Percentiles rank a stretch among this genome's conserved stretches.
Conservation (phyloP, 2,113 vertebrate genomes). For the Tichodroma muraria region DNA sequence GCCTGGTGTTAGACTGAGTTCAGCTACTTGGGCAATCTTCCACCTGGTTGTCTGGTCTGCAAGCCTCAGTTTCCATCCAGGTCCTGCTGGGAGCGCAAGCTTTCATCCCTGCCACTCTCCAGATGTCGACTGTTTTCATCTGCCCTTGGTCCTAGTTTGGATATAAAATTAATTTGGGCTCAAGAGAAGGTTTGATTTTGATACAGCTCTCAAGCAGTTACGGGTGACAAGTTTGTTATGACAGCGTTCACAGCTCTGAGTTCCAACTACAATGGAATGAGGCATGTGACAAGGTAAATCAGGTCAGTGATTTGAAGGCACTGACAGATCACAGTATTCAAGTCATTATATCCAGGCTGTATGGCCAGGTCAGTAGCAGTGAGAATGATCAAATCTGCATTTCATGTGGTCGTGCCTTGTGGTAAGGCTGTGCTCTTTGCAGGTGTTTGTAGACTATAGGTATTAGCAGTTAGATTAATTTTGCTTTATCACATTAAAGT, state of each 20-base stretch:
- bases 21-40: neutral
- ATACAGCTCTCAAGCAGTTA: neutral
- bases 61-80: neutral
- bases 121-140: neutral
- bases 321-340: neutral
- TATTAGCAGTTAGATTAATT: neutral
- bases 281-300: constrained; percentile 10
- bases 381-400: neutral
- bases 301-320: neutral
- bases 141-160: neutral
- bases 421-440: neutral
- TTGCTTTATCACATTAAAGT: neutral
- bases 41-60: neutral
- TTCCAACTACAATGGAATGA: neutral
- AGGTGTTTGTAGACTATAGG: neutral
- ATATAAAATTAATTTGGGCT: neutral
- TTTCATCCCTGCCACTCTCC: neutral
- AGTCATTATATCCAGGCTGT: neutral
- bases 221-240: neutral
- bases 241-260: neutral
- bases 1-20: neutral
- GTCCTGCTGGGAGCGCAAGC: neutral
- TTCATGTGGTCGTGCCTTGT: neutral
- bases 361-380: neutral
- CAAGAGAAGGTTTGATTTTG: neutral